phyloP scores from a whole-genome alignment of 2,113 vertebrate species.

The Orycteropus afer region DNA sequence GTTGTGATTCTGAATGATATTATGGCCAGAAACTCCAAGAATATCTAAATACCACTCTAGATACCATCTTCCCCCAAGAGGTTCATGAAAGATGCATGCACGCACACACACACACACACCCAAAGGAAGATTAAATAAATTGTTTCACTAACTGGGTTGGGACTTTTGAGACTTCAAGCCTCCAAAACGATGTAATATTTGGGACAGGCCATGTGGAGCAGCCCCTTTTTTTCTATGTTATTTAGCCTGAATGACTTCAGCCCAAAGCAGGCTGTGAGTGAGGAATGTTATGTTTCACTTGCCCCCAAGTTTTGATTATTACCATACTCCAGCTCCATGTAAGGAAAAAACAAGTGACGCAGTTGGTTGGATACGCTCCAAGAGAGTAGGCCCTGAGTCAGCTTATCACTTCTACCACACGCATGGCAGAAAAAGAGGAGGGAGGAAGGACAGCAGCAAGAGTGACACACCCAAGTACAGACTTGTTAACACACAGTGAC shows the following conservation, averaged over 20 bases:
- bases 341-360: background rate
- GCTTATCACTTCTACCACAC: conserved; percentile 7
- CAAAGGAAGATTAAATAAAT: background rate
- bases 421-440: background rate
- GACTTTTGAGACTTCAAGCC: background rate
- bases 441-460: conserved; percentile 9
- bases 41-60: background rate
- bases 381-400: background rate
- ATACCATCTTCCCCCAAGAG: background rate
- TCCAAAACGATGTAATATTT: background rate
- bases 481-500: background rate
- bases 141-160: background rate
- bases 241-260: background rate
- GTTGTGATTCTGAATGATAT: background rate
- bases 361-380: background rate
- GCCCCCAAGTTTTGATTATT: background rate
- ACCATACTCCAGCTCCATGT: background rate
- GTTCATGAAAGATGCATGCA: background rate
- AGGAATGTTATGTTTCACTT: background rate
- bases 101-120: background rate
- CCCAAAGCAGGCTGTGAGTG: background rate
- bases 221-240: background rate
- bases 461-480: background rate
- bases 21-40: background rate
- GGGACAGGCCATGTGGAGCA: background rate